These are phyloP conservation scores for Drosophila mimica DNA, from an alignment of 2,888 invertebrate genomes.

Conservation along the genomic window DNA sequence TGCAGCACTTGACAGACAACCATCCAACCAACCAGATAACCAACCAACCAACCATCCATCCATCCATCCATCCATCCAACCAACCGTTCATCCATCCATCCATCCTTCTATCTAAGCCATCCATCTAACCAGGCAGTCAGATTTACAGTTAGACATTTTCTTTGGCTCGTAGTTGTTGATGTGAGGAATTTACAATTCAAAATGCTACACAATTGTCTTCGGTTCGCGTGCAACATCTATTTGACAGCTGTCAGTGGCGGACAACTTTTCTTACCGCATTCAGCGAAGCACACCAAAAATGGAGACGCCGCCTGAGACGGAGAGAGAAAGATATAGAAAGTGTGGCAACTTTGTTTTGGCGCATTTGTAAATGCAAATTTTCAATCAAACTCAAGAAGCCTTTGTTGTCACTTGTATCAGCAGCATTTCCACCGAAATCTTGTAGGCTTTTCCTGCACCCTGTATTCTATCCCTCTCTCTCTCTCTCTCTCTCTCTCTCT, in stretches of 20 bases:
- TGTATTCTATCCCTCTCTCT: neutral
- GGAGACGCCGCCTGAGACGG: neutral
- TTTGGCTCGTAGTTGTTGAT: constrained; percentile 42
- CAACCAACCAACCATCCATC: constrained; percentile 14
- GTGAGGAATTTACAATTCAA: constrained; percentile 78
- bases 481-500: neutral
- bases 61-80: constrained; percentile 15
- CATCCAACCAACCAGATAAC: constrained; percentile 31
- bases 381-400: constrained; percentile 66
- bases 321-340: neutral
- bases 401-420: constrained; percentile 63
- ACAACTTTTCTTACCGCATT: constrained; percentile 59
- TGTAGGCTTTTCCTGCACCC: constrained; percentile 32
- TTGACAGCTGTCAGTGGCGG: constrained; percentile 72
- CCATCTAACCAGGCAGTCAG: constrained; percentile 34
- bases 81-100: constrained; percentile 14
- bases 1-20: constrained; percentile 59
- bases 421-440: constrained; percentile 62
- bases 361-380: constrained; percentile 72
- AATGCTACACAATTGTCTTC: constrained; percentile 74
- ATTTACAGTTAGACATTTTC: constrained; percentile 51
- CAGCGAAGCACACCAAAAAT: constrained; percentile 1
- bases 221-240: constrained; percentile 66
- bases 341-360: constrained; percentile 43
- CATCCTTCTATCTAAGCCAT: constrained; percentile 21